A percentile compares a stretch with the other conserved stretches of the same genome.
phyloP scores from a whole-genome alignment of 2,113 vertebrate genomes.

The Ovis canadensis region DNA sequence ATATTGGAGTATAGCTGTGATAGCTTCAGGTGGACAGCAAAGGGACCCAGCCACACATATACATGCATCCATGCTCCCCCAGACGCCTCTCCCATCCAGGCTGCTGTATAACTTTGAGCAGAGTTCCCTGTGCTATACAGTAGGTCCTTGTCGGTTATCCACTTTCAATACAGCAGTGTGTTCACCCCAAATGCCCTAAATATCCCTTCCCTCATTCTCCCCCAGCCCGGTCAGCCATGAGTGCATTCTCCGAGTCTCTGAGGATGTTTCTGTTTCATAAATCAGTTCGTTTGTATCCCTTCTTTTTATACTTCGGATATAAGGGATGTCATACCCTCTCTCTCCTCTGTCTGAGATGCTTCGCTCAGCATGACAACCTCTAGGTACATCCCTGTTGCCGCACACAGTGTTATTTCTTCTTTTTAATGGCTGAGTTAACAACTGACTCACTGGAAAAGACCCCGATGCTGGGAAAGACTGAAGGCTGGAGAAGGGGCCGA shows the following conservation, averaged over 20 bases:
- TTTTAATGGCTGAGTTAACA: background rate
- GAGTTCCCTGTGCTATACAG: background rate
- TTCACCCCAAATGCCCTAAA: background rate
- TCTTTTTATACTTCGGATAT: background rate
- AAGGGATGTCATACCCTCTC: background rate
- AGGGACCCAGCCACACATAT: accelerated
- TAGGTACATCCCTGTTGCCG: background rate
- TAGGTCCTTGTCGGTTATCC: background rate
- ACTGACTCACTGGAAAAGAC: background rate
- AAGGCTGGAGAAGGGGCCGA: background rate
- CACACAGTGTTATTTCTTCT: background rate
- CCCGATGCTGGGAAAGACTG: background rate
- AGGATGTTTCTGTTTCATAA: background rate
- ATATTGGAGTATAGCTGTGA: background rate
- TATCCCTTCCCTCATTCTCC: background rate
- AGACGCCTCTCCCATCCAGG: background rate
- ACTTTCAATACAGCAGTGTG: background rate
- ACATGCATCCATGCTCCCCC: accelerated
- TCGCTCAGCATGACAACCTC: background rate
- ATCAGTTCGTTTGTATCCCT: accelerated
- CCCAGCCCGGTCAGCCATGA: background rate
- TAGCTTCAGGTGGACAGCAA: background rate
- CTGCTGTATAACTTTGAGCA: background rate
- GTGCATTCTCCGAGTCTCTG: background rate
- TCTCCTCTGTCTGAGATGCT: background rate